A percentile compares a stretch with the other conserved stretches of the same genome.
Evolutionary conservation across 2,888 invertebrate genomes (phyloP).

Genomic region (Craniophora ligustri): DNA sequence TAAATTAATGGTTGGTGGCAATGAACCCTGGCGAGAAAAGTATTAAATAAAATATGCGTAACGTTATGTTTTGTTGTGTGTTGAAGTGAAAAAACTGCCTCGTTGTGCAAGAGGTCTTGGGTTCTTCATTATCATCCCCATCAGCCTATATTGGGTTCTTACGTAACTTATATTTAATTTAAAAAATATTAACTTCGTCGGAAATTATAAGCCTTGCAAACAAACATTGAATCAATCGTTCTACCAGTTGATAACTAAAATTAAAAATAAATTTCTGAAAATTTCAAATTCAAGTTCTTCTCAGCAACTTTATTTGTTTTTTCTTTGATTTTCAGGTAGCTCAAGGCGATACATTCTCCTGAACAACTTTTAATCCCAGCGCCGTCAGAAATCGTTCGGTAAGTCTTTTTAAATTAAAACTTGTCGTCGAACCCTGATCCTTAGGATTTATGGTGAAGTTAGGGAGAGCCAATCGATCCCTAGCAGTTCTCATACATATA

Average conservation of each 20-base stretch:
- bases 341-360: constrained; percentile 61
- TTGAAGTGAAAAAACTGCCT: no score
- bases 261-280: constrained; percentile 49
- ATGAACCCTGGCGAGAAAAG: background rate
- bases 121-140: no score
- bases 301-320: constrained; percentile 58
- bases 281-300: constrained; percentile 30
- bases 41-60: background rate
- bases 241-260: constrained; percentile 36
- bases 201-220: constrained; percentile 4
- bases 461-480: constrained; percentile 56
- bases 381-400: constrained; percentile 75
- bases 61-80: no score
- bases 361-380: constrained; percentile 75
- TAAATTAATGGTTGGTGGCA: constrained; percentile 14
- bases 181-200: background rate
- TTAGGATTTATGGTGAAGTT: constrained; percentile 64
- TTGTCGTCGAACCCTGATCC: constrained; percentile 69
- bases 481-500: constrained; percentile 55
- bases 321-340: constrained; percentile 57
- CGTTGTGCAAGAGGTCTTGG: no score
- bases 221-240: constrained; percentile 18
- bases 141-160: no score
- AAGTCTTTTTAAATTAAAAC: constrained; percentile 84
- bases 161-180: no score